Evolutionary conservation across 2,113 vertebrate genomes (phyloP).

Genomic region (Catagonus wagneri): DNA sequence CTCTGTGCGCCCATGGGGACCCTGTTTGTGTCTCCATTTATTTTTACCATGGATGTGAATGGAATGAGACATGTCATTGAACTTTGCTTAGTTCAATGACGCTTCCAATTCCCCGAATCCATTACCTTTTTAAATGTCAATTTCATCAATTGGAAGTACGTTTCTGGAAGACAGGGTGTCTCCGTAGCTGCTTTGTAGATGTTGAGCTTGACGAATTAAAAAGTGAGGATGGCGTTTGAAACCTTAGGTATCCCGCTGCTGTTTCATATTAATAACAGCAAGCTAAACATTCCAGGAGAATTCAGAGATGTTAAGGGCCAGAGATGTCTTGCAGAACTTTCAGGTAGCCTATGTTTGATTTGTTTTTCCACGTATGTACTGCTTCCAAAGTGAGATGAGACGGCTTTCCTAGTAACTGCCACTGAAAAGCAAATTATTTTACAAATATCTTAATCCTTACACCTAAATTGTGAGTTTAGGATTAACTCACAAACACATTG

Average conservation of each 20-base stretch:
- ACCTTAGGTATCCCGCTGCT: not conserved
- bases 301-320: not conserved
- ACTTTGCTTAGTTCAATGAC: not conserved
- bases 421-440: not conserved
- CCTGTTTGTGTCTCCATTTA: not conserved
- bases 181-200: not conserved
- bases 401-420: not conserved
- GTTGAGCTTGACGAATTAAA: not conserved
- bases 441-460: not conserved
- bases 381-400: not conserved
- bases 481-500: not conserved
- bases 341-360: not conserved
- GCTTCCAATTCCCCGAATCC: not conserved
- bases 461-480: slow-evolving; percentile 18
- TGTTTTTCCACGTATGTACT: not conserved
- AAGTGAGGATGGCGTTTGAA: not conserved
- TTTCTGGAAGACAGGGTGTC: not conserved
- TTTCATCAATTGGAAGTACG: slow-evolving; percentile 2
- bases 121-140: not conserved
- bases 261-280: not conserved
- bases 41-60: not conserved
- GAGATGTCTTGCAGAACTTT: not conserved
- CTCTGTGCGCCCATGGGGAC: not conserved
- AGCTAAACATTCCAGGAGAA: not conserved
- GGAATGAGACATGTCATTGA: not conserved